Conservation (phyloP, 92 coral and sea anemone genomes). For the Phenganax subtilis region DNA sequence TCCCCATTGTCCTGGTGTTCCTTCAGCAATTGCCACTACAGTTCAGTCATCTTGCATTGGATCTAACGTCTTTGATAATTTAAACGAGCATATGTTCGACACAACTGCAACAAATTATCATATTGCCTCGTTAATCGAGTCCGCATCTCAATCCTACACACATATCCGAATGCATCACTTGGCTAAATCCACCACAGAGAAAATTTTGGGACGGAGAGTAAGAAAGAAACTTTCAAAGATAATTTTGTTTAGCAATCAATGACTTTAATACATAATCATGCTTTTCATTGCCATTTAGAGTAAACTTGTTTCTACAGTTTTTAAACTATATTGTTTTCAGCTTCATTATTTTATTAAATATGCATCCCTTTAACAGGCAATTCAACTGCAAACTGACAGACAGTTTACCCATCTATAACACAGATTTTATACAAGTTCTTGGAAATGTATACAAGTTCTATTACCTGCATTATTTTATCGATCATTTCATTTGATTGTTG, state of each 20-base stretch:
- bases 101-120: background rate
- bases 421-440: too few relatives aligned
- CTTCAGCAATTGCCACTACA: background rate
- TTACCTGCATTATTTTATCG: too few relatives aligned
- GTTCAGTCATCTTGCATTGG: background rate
- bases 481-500: too few relatives aligned
- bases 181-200: background rate
- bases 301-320: too few relatives aligned
- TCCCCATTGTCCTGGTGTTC: background rate
- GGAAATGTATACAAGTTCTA: too few relatives aligned
- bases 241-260: conserved; percentile 1
- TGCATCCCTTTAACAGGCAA: too few relatives aligned
- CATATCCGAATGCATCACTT: background rate
- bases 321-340: too few relatives aligned
- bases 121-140: background rate
- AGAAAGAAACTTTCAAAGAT: background rate
- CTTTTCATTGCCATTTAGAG: too few relatives aligned
- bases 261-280: background rate
- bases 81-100: background rate
- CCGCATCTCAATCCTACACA: background rate
- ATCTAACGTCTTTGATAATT: background rate
- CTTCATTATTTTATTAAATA: too few relatives aligned
- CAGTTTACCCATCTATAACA: too few relatives aligned
- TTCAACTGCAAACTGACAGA: too few relatives aligned
- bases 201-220: background rate